Evolutionary conservation across 2,888 invertebrate species (phyloP).

Genomic region (Lasioglossum oenotherae): DNA sequence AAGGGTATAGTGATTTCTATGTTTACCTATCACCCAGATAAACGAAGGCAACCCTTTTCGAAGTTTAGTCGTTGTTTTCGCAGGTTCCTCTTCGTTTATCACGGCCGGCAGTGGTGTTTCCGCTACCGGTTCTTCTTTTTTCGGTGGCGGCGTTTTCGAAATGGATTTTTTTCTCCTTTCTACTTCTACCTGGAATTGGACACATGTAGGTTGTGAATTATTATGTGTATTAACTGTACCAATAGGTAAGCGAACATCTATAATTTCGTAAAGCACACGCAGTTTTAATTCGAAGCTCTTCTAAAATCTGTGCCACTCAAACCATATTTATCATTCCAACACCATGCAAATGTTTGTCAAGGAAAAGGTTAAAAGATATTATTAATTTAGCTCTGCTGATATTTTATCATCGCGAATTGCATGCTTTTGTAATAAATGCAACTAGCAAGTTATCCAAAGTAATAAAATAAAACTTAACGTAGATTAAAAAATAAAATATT

Average conservation of each 20-base stretch:
- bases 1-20: neutral
- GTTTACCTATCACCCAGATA: constrained; percentile 85
- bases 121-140: constrained; percentile 57
- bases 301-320: neutral
- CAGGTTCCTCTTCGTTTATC: constrained; percentile 68
- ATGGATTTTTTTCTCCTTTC: constrained; percentile 71
- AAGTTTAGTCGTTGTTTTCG: constrained; percentile 77
- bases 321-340: neutral
- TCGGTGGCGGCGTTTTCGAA: constrained; percentile 61
- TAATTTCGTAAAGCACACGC: neutral
- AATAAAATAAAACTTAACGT: neutral
- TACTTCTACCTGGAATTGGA: constrained; percentile 77
- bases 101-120: constrained; percentile 64
- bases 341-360: neutral
- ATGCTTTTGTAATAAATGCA: neutral
- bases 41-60: constrained; percentile 83
- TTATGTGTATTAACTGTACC: neutral
- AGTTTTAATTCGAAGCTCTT: too few species aligned
- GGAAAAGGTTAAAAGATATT: neutral
- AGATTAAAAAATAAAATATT: neutral
- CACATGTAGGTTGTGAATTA: neutral
- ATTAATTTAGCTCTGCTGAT: too few species aligned
- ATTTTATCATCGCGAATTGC: neutral
- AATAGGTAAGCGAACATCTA: neutral
- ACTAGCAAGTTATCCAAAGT: neutral